Evolutionary conservation across 1,140 invertebrate species (phyloP).

Genomic region (Scaptomyza pallida): DNA sequence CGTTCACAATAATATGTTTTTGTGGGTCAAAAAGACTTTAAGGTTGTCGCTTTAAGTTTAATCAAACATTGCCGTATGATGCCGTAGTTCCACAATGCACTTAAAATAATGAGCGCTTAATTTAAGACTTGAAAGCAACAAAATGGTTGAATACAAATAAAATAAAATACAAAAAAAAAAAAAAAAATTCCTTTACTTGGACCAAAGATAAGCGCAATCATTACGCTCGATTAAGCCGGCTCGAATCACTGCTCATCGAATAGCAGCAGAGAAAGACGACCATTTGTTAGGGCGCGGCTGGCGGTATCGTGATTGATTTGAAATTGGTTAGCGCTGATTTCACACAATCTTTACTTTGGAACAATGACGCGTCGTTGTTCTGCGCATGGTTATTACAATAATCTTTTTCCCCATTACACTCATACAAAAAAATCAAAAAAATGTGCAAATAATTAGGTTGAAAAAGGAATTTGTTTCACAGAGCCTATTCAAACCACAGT

Average conservation of each 20-base stretch:
- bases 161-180: constrained; percentile 15
- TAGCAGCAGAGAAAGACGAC: not conserved
- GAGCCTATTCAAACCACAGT: no score
- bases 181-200: constrained; percentile 41
- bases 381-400: constrained; percentile 9
- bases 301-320: constrained; percentile 71
- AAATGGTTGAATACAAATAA: not conserved
- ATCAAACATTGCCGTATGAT: constrained; percentile 5
- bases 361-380: constrained; percentile 11
- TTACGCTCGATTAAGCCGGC: constrained; percentile 74
- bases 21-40: constrained; percentile 13
- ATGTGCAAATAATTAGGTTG: constrained; percentile 20
- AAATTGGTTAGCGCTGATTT: constrained; percentile 81
- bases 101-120: constrained; percentile 82
- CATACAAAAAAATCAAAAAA: constrained; percentile 50
- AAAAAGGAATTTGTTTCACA: constrained; percentile 4
- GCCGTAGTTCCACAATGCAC: constrained; percentile 52
- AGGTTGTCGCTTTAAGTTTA: constrained; percentile 1
- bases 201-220: constrained; percentile 71
- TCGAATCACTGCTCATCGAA: constrained; percentile 41
- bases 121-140: constrained; percentile 63
- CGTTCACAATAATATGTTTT: constrained; percentile 71
- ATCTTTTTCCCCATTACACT: constrained; percentile 45
- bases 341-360: constrained; percentile 70
- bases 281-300: not conserved